Conservation (phyloP, 2,113 vertebrate species). For the Melanerpes formicivorus region DNA sequence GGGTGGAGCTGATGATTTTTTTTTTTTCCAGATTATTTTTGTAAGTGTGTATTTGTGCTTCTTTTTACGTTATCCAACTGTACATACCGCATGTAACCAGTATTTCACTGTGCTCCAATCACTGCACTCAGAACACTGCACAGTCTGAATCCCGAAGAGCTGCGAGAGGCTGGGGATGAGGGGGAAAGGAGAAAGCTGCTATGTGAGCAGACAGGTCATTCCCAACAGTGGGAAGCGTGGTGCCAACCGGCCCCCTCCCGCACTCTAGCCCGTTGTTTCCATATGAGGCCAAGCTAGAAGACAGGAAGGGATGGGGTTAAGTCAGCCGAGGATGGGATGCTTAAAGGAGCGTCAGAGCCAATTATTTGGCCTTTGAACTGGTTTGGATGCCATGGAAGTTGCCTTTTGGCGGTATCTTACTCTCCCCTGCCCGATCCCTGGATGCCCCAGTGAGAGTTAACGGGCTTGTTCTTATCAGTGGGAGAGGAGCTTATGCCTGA, state of each 20-base stretch:
- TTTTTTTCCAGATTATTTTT: slow-evolving; percentile 61
- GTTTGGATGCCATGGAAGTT: not conserved
- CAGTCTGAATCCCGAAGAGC: slow-evolving; percentile 73
- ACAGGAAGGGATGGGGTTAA: not conserved
- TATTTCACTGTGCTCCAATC: slow-evolving; percentile 89
- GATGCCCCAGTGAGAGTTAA: not conserved
- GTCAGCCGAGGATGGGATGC: not conserved
- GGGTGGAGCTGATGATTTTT: not conserved
- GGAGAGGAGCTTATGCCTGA: not conserved
- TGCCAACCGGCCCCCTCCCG: not conserved
- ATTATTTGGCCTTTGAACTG: not conserved
- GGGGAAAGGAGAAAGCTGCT: slow-evolving; percentile 79
- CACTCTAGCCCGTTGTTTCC: not conserved
- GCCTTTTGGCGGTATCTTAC: not conserved
- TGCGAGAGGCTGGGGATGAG: slow-evolving; percentile 1
- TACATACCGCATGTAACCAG: slow-evolving; percentile 80
- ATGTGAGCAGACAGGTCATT: slow-evolving; percentile 78
- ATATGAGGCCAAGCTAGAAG: not conserved
- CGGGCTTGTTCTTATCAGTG: not conserved
- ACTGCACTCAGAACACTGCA: slow-evolving; percentile 86
- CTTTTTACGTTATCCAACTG: slow-evolving; percentile 75
- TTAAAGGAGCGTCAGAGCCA: not conserved
- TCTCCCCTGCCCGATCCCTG: not conserved
- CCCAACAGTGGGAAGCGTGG: not conserved
- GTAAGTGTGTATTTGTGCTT: slow-evolving; percentile 67